Conservation (phyloP, 2,113 vertebrate genomes). For the Procapra przewalskii region DNA sequence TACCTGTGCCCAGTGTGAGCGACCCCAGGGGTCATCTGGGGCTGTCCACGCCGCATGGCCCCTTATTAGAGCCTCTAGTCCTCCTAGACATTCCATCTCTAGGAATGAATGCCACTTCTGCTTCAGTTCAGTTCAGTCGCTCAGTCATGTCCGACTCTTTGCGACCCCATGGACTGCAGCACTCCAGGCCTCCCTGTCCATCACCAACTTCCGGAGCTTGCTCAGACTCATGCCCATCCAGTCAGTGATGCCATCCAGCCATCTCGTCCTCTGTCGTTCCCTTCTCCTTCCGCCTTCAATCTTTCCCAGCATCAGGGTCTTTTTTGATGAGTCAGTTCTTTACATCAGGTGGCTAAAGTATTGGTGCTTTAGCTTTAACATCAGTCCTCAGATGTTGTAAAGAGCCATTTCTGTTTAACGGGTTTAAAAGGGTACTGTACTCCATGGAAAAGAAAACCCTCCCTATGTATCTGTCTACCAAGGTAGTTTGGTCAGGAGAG, state of each 20-base stretch:
- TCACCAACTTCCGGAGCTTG: neutral
- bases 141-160: neutral
- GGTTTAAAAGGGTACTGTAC: neutral
- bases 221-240: neutral
- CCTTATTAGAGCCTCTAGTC: neutral
- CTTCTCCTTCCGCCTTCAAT: neutral
- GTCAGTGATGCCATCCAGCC: neutral
- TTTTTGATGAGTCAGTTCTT: neutral
- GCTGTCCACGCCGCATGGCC: fast-evolving
- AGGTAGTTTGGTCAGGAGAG: neutral
- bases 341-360: neutral
- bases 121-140: neutral
- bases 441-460: neutral
- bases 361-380: neutral
- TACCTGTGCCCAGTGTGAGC: neutral
- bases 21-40: neutral
- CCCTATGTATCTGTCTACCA: neutral
- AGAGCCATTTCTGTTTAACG: neutral
- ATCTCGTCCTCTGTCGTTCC: neutral
- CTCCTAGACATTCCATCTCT: neutral
- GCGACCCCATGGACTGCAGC: neutral
- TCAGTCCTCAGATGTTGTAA: neutral
- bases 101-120: neutral
- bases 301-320: neutral
- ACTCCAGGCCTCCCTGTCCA: neutral